Percentiles rank a stretch among this genome's conserved stretches.
Conservation (phyloP, 2,888 invertebrate species). For the Macrosoma leucophasiata region DNA sequence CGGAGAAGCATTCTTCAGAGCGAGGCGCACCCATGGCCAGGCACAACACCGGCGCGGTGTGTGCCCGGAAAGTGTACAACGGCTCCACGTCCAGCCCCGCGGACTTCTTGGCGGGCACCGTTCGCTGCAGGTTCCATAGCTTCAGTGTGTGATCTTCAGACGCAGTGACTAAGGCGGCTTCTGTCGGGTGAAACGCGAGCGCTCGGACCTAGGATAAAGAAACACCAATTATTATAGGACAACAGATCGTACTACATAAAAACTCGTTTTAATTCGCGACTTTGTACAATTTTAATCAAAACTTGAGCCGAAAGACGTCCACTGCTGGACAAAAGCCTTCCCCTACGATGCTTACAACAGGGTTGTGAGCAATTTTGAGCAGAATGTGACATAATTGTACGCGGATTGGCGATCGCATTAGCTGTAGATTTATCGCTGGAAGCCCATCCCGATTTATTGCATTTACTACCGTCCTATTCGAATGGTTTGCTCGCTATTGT, state of each 20-base stretch:
- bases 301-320: too few species aligned
- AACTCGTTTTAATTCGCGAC: too few species aligned
- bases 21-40: constrained; percentile 95
- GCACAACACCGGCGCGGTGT: constrained; percentile 95
- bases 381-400: too few species aligned
- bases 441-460: too few species aligned
- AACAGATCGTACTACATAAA: background rate
- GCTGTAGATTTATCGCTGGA: too few species aligned
- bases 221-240: background rate
- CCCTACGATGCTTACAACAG: too few species aligned
- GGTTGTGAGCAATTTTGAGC: too few species aligned
- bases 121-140: constrained; percentile 99
- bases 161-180: constrained; percentile 97
- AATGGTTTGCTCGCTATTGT: too few species aligned
- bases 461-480: too few species aligned
- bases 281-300: background rate
- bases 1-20: constrained; percentile 97
- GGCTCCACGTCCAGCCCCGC: constrained; percentile 98
- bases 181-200: constrained; percentile 95
- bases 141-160: constrained; percentile 99
- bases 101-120: constrained; percentile 97
- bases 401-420: too few species aligned
- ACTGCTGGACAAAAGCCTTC: too few species aligned
- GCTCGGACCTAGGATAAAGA: constrained; percentile 80
- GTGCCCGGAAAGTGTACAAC: constrained; percentile 98